Conservation (phyloP, 2,888 invertebrate genomes). For the Dynastes grantii region DNA sequence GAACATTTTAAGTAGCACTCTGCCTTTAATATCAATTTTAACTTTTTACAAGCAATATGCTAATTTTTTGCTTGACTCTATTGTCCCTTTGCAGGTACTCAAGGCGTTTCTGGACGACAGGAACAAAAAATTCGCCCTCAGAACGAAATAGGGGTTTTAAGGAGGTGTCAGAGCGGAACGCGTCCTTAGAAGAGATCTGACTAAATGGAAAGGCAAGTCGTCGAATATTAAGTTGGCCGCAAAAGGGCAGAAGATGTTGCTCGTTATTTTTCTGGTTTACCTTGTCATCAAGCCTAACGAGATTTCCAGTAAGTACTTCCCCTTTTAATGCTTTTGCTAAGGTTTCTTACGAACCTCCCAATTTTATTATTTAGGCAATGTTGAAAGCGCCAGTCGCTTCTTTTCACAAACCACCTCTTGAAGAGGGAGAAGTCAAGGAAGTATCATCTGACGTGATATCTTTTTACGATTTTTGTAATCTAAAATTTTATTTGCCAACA, state of each 20-base stretch:
- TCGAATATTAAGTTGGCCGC: constrained; percentile 38
- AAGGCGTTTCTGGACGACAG: not conserved
- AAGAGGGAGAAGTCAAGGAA: not conserved
- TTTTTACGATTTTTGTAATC: not conserved
- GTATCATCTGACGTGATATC: not conserved
- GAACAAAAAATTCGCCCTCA: not conserved
- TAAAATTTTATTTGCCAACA: not conserved
- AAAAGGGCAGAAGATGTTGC: constrained; percentile 34
- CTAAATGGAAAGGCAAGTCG: constrained; percentile 40
- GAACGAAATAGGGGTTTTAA: constrained; percentile 22
- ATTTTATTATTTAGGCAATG: too few relatives aligned
- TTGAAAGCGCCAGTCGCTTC: too few relatives aligned
- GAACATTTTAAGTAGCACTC: not conserved
- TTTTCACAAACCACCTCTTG: too few relatives aligned
- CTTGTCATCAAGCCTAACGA: constrained; percentile 41
- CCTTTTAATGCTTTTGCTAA: constrained; percentile 14
- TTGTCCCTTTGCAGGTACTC: not conserved
- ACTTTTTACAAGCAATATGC: constrained; percentile 10
- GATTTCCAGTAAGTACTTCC: constrained; percentile 37
- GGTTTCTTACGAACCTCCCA: too few relatives aligned
- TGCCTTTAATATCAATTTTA: not conserved
- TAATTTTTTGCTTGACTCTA: constrained; percentile 2
- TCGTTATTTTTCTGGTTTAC: constrained; percentile 45
- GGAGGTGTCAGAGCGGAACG: constrained; percentile 15
- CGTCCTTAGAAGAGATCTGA: not conserved